Base-by-base conservation (phyloP, 2,888 invertebrate genomes). In the Oscheius sp. region DNA sequence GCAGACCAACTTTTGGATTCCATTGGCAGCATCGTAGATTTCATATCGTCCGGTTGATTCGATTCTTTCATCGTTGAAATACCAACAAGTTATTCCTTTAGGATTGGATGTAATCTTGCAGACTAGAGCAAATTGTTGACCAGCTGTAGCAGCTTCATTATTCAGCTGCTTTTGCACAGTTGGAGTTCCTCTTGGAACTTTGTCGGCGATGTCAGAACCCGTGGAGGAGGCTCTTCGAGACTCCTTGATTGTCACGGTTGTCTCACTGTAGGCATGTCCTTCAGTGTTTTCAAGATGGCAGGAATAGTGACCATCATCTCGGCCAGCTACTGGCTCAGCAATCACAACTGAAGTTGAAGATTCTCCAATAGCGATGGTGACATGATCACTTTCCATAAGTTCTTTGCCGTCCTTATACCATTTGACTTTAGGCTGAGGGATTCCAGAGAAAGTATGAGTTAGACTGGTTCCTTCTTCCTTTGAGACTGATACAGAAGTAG, bases 221-320 rank as follows among this genome's bases (percentile, higher is more conserved):
- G 34, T 34, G 6, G 66, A 50, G 10, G 75, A 65, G n/a, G 27
- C 45, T 45, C 61, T 42, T 45, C 45, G n/a, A 34, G 71, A 31
- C 10, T 71, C 68, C 53, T 69, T 55, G 33, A 75, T 69, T 61
- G 67, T 67, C 2, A 78, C 69, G 10, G 63, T 70, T 1, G 73
- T 72, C 37, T 74, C 69, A 37, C 68, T 68, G 8, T 70, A 69
- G 4, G 86, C 82, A 5, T 84, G 82, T 4, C 88, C 88, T 5
- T 85, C 87, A 17, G 82, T 81, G 77, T 88, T 88, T 68, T 86
- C 84, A 10, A 87, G 87, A 42, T 82, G 74, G 73, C 88, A 88
- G 0, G 87, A 86, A 76, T 88, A 88, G 34, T 87, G 83, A n/a
- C 88, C 88, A 52, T 74, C 72, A 42, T 77, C 61, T 20, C 34